These are phyloP conservation scores for Diplosoma virens DNA, from an alignment of 23 tunicate genomes.

Conservation along the genomic window DNA sequence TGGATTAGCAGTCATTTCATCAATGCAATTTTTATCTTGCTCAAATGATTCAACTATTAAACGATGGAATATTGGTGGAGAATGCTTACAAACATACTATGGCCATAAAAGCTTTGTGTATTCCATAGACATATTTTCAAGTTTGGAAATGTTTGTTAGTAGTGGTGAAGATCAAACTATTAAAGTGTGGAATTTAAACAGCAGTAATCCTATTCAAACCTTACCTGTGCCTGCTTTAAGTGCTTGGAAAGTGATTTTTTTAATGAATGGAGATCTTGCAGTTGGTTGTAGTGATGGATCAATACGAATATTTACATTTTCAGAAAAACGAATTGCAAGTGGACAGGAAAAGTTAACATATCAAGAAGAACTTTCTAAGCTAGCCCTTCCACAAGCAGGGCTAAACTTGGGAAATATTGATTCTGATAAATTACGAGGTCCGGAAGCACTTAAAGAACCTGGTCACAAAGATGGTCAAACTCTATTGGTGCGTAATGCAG, in stretches of 20 bases:
- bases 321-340: constrained; percentile 35
- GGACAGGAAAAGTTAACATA: constrained; percentile 43
- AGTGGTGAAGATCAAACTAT: constrained; percentile 73
- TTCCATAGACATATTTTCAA: constrained; percentile 33
- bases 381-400: constrained; percentile 37
- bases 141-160: constrained; percentile 36
- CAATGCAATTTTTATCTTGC: constrained; percentile 59
- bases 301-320: constrained; percentile 57
- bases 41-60: constrained; percentile 73
- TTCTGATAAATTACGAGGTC: constrained; percentile 27
- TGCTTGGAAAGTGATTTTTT: constrained; percentile 51
- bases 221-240: constrained; percentile 60
- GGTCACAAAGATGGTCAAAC: constrained; percentile 92
- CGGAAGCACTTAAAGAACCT: constrained; percentile 36
- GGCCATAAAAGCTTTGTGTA: constrained; percentile 81
- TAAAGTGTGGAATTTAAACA: constrained; percentile 42
- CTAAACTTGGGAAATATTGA: constrained; percentile 44
- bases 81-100: constrained; percentile 61
- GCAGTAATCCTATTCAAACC: constrained; percentile 34
- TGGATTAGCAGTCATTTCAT: constrained; percentile 43
- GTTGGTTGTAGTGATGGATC: constrained; percentile 79
- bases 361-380: constrained; percentile 55
- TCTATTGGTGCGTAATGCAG: constrained; percentile 53
- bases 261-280: constrained; percentile 71
- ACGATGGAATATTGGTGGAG: constrained; percentile 62